Evolutionary conservation across 2,113 vertebrate species (phyloP), one percentile per base, ranked within the genome.

Genomic region (Empidonax traillii): DNA sequence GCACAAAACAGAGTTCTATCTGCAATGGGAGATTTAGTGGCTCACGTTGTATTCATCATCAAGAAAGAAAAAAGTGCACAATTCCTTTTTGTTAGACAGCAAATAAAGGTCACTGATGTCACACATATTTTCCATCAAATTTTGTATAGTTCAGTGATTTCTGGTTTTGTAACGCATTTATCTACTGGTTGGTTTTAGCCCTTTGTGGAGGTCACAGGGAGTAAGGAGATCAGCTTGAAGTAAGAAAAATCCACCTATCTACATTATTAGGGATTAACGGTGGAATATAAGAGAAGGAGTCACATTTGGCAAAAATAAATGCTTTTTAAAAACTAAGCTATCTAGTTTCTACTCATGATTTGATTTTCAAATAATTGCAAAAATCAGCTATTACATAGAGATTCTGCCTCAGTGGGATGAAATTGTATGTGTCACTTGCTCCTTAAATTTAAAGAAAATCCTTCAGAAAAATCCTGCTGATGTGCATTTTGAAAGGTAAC

Each of bases 81-180:
- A 84, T 76, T 77, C 39, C 35, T 91, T 69, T 69, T 58, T n/a
- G 16, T 8, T 55, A 53, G 58, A 43, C 6, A 94, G 27, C 33
- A 94, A 83, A 96, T 37, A 83, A 88, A 91, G 76, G 73, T 88
- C 73, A 62, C 43, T 91, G 85, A 51, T 94, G 16, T 13, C 15
- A 91, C 31, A 78, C 27, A 37, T 68, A 14, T 80, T 95, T 85
- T 85, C 22, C 47, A 91, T 81, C 20, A 47, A 65, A 0, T 56
- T 92, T 75, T 66, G 81, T n/a, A 95, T 55, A 43, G 41, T 3
- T 78, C 61, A 71, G 63, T 58, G 1, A 66, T 66, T 91, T 91
- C 43, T 46, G 28, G 9, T 6, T 16, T 41, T 92, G 92, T 83
- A 78, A 52, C 53, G 30, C 55, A n/a, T 81, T 93, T 69, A 65